Conservation (phyloP, 2,797 vertebrate species). For the Graptemys geographica region DNA sequence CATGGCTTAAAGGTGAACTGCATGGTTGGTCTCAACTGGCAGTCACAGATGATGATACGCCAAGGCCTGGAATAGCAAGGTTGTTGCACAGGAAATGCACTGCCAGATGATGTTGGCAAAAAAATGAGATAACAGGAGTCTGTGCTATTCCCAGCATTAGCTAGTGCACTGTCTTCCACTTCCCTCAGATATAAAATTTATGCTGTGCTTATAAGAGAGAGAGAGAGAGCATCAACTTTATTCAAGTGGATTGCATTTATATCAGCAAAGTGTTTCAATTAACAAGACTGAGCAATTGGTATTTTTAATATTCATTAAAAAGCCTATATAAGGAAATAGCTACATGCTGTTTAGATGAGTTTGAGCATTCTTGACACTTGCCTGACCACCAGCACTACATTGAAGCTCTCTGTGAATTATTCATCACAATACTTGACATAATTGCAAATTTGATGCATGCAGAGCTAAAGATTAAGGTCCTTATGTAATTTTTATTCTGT, state of each 20-base stretch:
- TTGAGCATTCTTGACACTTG: background rate
- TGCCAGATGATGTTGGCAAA: background rate
- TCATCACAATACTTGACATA: constrained; percentile 15
- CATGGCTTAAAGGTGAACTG: background rate
- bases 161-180: background rate
- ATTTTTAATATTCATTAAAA: background rate
- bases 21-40: background rate
- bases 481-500: background rate
- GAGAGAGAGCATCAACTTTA: background rate
- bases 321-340: background rate
- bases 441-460: background rate
- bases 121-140: background rate
- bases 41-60: background rate
- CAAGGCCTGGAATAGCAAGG: background rate
- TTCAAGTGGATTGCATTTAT: background rate
- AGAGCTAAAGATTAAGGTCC: constrained; percentile 2
- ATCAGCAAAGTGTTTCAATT: background rate
- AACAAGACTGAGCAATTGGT: background rate
- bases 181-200: no score
- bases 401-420: constrained; percentile 13
- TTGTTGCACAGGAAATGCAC: background rate
- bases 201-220: no score
- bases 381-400: background rate
- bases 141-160: background rate
- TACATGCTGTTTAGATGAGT: background rate